These are phyloP conservation scores for Hassar affinis DNA, from an alignment of 2,113 vertebrate species.

Conservation along the genomic window DNA sequence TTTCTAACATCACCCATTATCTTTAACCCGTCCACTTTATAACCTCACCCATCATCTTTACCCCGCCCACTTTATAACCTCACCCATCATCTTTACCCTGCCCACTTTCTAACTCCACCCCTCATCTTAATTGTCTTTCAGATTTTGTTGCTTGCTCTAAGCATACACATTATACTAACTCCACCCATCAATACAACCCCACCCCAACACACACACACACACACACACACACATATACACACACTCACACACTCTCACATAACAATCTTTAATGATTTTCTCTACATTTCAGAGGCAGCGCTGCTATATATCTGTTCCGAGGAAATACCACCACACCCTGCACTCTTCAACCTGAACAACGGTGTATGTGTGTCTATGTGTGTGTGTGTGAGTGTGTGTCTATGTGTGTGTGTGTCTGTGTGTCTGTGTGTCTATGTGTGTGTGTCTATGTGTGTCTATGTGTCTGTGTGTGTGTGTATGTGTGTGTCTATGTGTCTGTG, in stretches of 20 bases:
- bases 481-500: too few species aligned
- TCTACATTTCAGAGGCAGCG: not conserved
- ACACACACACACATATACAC: not conserved
- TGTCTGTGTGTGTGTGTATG: too few species aligned
- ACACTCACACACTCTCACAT: conserved; percentile 52
- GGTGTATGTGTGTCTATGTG: not conserved
- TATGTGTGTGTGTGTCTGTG: too few species aligned
- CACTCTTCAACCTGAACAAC: conserved; percentile 39
- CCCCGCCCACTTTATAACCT: not conserved
- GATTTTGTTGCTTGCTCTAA: not conserved
- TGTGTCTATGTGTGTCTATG: too few species aligned
- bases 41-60: not conserved
- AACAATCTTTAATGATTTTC: conserved; percentile 34
- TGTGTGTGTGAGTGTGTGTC: not conserved
- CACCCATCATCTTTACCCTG: not conserved
- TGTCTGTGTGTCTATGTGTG: too few species aligned
- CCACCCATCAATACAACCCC: not conserved
- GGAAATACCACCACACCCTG: not conserved
- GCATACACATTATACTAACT: not conserved
- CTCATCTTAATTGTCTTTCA: too few species aligned
- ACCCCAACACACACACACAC: not conserved
- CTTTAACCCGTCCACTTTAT: not conserved
- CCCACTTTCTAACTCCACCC: not conserved
- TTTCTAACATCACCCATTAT: not conserved
- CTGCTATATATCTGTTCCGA: not conserved